A percentile compares a stretch with the other conserved stretches of the same genome.
Evolutionary conservation across 2,888 invertebrate species (phyloP).

Genomic region (Linnaemya vulpina): DNA sequence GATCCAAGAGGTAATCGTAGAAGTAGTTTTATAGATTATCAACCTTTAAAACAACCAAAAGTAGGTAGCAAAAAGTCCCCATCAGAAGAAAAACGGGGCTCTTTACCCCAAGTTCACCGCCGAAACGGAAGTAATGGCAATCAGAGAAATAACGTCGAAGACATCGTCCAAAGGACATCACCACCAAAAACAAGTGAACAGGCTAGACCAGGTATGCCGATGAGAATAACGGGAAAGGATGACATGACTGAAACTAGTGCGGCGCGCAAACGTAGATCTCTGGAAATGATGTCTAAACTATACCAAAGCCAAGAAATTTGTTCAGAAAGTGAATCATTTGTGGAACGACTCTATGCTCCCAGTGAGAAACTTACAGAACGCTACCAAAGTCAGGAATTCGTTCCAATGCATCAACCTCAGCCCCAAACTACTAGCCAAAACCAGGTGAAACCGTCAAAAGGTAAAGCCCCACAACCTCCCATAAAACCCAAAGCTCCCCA

Average conservation of each 20-base stretch:
- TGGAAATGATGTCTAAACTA: constrained; percentile 84
- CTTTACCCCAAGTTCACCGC: constrained; percentile 80
- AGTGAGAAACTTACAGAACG: constrained; percentile 86
- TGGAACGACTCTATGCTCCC: constrained; percentile 86
- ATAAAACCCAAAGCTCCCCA: constrained; percentile 72
- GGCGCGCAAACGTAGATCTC: constrained; percentile 83
- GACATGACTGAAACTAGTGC: constrained; percentile 76
- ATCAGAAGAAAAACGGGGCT: constrained; percentile 78
- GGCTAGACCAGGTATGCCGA: constrained; percentile 76
- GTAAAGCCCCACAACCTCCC: constrained; percentile 78
- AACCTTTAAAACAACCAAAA: constrained; percentile 81
- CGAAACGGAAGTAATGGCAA: constrained; percentile 78
- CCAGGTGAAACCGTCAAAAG: constrained; percentile 73
- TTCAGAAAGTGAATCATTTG: constrained; percentile 83
- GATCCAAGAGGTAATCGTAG: constrained; percentile 73
- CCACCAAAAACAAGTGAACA: constrained; percentile 69
- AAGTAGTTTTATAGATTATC: constrained; percentile 78
- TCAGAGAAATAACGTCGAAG: constrained; percentile 74
- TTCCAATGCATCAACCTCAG: constrained; percentile 80
- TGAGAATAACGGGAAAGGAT: constrained; percentile 75
- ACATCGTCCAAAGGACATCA: constrained; percentile 74
- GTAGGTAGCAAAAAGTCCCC: constrained; percentile 78
- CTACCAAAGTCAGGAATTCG: constrained; percentile 87
- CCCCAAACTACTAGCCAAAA: constrained; percentile 34
- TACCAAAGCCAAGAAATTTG: constrained; percentile 86